Percentiles rank a stretch among this genome's conserved stretches.
Conservation (phyloP, 2,888 invertebrate species). For the Oscheius sp. region DNA sequence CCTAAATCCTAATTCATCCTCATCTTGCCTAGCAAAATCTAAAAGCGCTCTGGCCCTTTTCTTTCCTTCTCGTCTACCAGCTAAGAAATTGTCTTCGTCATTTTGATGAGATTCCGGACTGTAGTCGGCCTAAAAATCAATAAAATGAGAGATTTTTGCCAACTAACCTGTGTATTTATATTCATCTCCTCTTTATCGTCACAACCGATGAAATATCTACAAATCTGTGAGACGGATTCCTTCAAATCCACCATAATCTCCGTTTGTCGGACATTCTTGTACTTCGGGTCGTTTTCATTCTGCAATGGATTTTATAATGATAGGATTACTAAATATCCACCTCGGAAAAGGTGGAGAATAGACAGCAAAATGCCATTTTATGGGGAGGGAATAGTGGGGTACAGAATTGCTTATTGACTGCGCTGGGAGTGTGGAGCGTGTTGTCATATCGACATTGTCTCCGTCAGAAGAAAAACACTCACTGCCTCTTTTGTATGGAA, state of each 20-base stretch:
- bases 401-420: no score
- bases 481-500: conserved; percentile 61
- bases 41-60: conserved; percentile 93
- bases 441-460: not conserved
- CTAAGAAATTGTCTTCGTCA: conserved; percentile 94
- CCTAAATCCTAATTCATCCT: conserved; percentile 93
- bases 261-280: conserved; percentile 96
- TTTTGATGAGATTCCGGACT: conserved; percentile 92
- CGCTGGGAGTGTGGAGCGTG: no score
- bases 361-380: no score
- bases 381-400: no score
- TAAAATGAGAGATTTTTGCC: not conserved
- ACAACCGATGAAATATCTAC: conserved; percentile 91
- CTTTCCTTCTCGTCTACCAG: conserved; percentile 87
- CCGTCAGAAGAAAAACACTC: not conserved
- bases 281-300: conserved; percentile 74
- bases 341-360: not conserved
- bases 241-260: conserved; percentile 96
- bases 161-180: conserved; percentile 54
- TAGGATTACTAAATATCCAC: not conserved
- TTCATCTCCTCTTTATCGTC: conserved; percentile 83
- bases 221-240: conserved; percentile 92
- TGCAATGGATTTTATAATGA: conserved; percentile 28
- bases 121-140: conserved; percentile 83
- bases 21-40: conserved; percentile 85